Conservation (phyloP, 2,888 invertebrate genomes). For the Tachina fera region DNA sequence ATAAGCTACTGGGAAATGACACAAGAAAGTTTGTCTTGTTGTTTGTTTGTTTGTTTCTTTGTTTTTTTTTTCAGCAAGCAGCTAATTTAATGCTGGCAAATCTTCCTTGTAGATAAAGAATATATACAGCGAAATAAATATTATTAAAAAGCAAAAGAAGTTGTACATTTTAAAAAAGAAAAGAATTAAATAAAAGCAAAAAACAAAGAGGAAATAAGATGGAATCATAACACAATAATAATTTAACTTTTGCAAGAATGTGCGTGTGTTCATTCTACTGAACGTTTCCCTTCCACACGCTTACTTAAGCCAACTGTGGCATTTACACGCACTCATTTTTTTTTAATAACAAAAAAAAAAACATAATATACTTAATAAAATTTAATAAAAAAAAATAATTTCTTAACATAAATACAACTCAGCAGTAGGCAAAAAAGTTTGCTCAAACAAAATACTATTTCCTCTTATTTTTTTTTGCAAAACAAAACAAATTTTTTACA, state of each 20-base stretch:
- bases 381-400: conserved; percentile 18
- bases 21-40: conserved; percentile 13
- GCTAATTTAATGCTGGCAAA: conserved; percentile 48
- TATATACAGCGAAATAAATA: conserved; percentile 28
- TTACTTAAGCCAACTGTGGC: not conserved
- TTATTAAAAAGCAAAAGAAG: conserved; percentile 35
- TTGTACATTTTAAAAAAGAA: conserved; percentile 13
- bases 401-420: conserved; percentile 8
- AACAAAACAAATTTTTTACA: not conserved
- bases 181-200: not conserved
- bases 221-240: not conserved
- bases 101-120: conserved; percentile 17
- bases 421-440: conserved; percentile 7
- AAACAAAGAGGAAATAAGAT: not conserved
- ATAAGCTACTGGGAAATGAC: not conserved
- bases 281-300: not conserved
- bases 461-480: not conserved
- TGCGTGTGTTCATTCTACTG: not conserved
- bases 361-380: conserved; percentile 19
- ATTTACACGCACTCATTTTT: not conserved
- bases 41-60: not conserved
- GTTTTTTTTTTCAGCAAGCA: conserved; percentile 22
- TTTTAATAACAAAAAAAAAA: conserved; percentile 10
- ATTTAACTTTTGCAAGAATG: not conserved
- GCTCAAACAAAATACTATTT: conserved; percentile 31